These are phyloP conservation scores for Gymnoscopelus microlampas DNA, from an alignment of 2,797 vertebrate genomes.

Conservation along the genomic window DNA sequence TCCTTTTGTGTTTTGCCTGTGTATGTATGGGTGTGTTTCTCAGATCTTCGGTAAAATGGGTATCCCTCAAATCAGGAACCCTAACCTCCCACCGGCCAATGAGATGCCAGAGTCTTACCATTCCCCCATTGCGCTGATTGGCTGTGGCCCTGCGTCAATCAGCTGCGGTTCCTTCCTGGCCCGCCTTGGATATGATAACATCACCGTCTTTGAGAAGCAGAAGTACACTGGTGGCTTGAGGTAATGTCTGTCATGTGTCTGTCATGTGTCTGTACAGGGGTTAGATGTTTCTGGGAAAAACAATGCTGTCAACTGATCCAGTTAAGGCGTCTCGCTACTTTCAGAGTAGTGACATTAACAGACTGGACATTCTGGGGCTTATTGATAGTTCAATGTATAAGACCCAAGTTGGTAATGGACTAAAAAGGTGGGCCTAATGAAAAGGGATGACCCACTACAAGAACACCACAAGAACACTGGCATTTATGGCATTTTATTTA, in stretches of 20 bases:
- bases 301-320: too few relatives aligned
- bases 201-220: constrained; percentile 93
- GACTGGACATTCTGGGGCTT: too few relatives aligned
- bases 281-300: too few relatives aligned
- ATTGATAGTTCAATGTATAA: too few relatives aligned
- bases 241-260: constrained; percentile 68
- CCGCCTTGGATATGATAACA: constrained; percentile 90
- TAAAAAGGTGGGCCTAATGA: too few relatives aligned
- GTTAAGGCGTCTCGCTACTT: too few relatives aligned
- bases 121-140: constrained; percentile 89
- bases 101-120: constrained; percentile 87
- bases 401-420: too few relatives aligned
- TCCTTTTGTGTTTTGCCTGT: background rate
- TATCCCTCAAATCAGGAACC: constrained; percentile 89
- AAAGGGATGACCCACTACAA: too few relatives aligned
- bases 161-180: constrained; percentile 94
- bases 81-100: constrained; percentile 80
- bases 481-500: too few relatives aligned
- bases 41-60: constrained; percentile 95
- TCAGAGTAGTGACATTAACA: too few relatives aligned
- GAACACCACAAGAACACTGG: too few relatives aligned
- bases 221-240: constrained; percentile 91
- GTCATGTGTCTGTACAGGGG: too few relatives aligned
- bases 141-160: constrained; percentile 91
- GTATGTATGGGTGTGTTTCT: constrained; percentile 19